phyloP scores from a whole-genome alignment of 2,113 vertebrate species.

The Tenrec ecaudatus region DNA sequence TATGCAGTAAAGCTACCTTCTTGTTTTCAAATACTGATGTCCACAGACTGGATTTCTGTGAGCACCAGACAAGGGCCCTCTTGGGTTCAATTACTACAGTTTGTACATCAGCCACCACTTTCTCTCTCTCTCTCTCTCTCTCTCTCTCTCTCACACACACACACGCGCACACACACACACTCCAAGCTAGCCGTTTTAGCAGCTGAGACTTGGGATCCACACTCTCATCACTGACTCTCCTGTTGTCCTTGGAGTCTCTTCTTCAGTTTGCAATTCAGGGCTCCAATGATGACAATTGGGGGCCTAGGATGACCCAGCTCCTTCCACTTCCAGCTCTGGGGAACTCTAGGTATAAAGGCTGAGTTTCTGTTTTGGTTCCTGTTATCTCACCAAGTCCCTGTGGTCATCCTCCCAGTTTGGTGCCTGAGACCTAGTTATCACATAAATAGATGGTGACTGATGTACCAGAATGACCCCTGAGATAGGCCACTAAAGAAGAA shows the following conservation, averaged over 20 bases:
- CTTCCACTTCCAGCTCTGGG: conserved; percentile 40
- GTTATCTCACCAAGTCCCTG: conserved; percentile 72
- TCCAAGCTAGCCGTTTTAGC: conserved; percentile 28
- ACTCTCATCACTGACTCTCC: conserved; percentile 4
- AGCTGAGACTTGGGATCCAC: conserved; percentile 21
- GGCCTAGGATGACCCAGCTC: not conserved
- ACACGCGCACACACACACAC: not conserved
- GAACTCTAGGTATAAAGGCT: conserved; percentile 11
- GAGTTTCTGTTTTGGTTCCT: conserved; percentile 74
- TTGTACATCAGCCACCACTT: not conserved
- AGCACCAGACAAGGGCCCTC: too few species aligned
- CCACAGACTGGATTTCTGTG: too few species aligned
- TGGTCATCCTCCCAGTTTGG: conserved; percentile 76
- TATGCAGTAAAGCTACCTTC: too few species aligned
- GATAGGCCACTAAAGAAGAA: conserved; percentile 50
- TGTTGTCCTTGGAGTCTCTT: not conserved
- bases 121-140: too few species aligned
- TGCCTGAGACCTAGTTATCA: conserved; percentile 60
- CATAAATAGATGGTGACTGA: conserved; percentile 78
- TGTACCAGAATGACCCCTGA: conserved; percentile 31
- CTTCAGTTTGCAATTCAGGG: not conserved
- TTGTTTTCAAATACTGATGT: too few species aligned
- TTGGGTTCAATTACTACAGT: not conserved
- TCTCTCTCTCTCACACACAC: not conserved
- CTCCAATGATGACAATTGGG: not conserved